Evolutionary conservation across 2,888 invertebrate species (phyloP).

Genomic region (Steromphala cineraria): DNA sequence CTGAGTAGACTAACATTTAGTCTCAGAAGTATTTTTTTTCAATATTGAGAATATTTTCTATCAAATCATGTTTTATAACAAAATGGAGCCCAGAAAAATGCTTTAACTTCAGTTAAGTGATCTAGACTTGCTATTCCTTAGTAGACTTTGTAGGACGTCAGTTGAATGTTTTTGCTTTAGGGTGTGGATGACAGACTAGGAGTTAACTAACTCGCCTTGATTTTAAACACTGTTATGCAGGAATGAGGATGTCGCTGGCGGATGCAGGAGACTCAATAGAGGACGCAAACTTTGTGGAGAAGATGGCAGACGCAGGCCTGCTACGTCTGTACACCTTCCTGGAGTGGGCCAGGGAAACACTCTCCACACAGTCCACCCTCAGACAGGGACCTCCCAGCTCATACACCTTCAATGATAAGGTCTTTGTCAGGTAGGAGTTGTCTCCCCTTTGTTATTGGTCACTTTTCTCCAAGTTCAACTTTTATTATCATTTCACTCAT

Average conservation of each 20-base stretch:
- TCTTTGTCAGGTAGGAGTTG: constrained; percentile 81
- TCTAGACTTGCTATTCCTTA: no score
- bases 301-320: constrained; percentile 94
- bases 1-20: not conserved
- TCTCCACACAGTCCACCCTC: constrained; percentile 74
- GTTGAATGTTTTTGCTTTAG: no score
- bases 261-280: constrained; percentile 98
- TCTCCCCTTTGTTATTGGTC: no score
- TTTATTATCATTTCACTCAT: no score
- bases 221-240: constrained; percentile 40
- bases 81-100: no score
- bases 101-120: no score
- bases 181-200: no score
- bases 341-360: constrained; percentile 92
- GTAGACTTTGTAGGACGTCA: no score
- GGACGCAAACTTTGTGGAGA: constrained; percentile 98
- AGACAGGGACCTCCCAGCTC: constrained; percentile 78
- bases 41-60: no score
- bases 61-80: no score
- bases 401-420: constrained; percentile 89
- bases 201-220: not conserved
- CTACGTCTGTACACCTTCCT: constrained; percentile 94
- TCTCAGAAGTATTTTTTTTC: no score
- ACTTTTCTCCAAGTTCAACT: no score
- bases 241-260: constrained; percentile 89